Base-by-base conservation (phyloP, 2,113 vertebrate genomes). In the Lepidothrix coronata region DNA sequence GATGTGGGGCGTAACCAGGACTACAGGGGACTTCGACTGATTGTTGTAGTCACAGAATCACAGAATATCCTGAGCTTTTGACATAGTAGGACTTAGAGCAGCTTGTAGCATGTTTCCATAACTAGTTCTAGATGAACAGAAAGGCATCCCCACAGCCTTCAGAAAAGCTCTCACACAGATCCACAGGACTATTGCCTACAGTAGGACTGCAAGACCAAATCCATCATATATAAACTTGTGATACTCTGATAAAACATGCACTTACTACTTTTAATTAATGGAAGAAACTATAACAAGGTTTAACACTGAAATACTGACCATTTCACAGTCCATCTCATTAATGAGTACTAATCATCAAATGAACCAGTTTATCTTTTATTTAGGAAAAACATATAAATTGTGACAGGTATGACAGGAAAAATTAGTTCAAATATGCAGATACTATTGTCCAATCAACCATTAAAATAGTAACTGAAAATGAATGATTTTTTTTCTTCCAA, bases 391-490 rank as follows among this genome's bases (percentile, higher is more conserved):
- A 78, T 59, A 97, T 6, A 58, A 97, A 93, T 67, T 89, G 85
- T 93, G 77, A 96, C 63, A 94, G 97, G 86, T 74, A 94, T 33
- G 82, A 86, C 41, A 95, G 95, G 96, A 97, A 97, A 97, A 97
- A 94, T 86, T 79, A 95, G 63, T 85, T 98, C 97, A 98, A 97
- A 97, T 97, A 97, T 96, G 97, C 97, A 98, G 96, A 98, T 77
- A 96, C 25, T 78, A 90, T 72, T 95, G 66, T 94, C 85, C 96
- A 95, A 94, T 73, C 58, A 78, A 72, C 63, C 89, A 86, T 57
- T 70, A 95, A 96, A 95, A 51, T 89, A 90, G 35, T 58, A 93
- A 93, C 77, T 51, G 82, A 96, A 94, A 90, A 63, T 55, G 55
- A 54, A 22, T 16, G 31, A 57, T 24, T 23, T 21, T 61, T 87